Percentiles rank a stretch among this genome's conserved stretches.
These are phyloP conservation scores for Sebastes schlegelii DNA, from an alignment of 2,113 vertebrate genomes.

Conservation along the genomic window DNA sequence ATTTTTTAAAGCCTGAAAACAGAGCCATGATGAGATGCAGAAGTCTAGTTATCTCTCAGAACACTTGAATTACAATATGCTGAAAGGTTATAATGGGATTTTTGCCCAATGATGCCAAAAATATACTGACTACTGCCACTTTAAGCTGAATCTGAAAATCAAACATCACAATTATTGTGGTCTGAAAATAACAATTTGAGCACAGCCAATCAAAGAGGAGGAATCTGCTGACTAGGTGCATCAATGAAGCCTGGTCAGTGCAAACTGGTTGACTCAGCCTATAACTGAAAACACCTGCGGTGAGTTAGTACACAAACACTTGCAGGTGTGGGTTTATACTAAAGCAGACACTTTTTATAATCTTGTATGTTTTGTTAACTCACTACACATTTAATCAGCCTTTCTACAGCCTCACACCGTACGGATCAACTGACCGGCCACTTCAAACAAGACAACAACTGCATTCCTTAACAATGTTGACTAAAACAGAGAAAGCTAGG, in stretches of 20 bases:
- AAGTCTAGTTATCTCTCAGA: too few species aligned
- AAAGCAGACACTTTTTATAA: not conserved
- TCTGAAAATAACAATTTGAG: not conserved
- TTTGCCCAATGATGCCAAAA: too few species aligned
- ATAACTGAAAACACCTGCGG: too few species aligned
- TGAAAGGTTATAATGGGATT: too few species aligned
- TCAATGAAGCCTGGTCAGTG: not conserved
- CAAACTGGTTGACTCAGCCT: too few species aligned
- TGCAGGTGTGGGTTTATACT: not conserved
- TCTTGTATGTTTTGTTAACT: not conserved
- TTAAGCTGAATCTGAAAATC: too few species aligned
- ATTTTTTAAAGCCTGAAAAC: too few species aligned
- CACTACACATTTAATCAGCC: not conserved
- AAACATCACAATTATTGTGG: too few species aligned
- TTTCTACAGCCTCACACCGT: not conserved
- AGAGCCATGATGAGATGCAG: too few species aligned
- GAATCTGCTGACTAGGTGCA: not conserved
- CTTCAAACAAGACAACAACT: conserved; percentile 1
- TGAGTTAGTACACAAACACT: not conserved
- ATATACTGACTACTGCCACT: too few species aligned
- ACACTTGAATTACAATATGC: too few species aligned
- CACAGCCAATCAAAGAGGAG: not conserved
- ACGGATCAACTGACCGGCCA: too few species aligned
- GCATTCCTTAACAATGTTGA: not conserved
- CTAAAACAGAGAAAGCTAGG: not conserved